Evolutionary conservation across 2,888 invertebrate genomes (phyloP), one percentile per base, ranked within the genome.

Genomic region (Acleris holmiana): DNA sequence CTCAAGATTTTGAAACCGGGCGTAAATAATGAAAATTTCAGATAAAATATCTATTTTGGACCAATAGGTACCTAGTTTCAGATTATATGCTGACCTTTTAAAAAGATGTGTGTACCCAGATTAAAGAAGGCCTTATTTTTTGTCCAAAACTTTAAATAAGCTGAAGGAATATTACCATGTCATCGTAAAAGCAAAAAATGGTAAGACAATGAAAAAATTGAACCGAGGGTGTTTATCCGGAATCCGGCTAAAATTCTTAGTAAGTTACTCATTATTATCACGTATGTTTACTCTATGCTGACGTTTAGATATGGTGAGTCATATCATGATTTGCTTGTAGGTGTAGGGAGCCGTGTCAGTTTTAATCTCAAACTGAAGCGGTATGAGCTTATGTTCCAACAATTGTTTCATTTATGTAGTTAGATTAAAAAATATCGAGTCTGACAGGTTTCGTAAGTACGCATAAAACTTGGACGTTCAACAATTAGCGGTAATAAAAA

Each of bases 181-280:
- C 40, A 19, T 19, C 41, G 58, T 48, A 58, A 47, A 64, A 18
- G n/a, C 51, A 56, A 58, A 58, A 57, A 48, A 54, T 8, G 29
- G 15, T 54, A 47, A 48, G 48, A 59, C 41, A 48, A 41, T 29
- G 58, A 47, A 59, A 54, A 59, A 64, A 64, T 17, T 5, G 15
- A 41, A 13, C 19, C 47, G 41, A 29, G 29, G n/a, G n/a, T n/a
- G n/a, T n/a, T n/a, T 57, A 63, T 29, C 47, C 41, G 48, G 64
- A 64, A 59, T 48, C 64, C 64, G 17, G 29, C 41, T 40, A 21
- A 44, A 59, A 64, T 64, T 64, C 64, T 59, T 54, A 48, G 53
- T 54, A 51, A 23, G 51, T 63, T 57, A 50, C 50, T 57, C 50
- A 63, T 51, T 57, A 51, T 18, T 23, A 58, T 51, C 47, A 63